Evolutionary conservation across 2,113 vertebrate species (phyloP), one percentile per base, ranked within the genome.

Genomic region (Enhydra lutris): DNA sequence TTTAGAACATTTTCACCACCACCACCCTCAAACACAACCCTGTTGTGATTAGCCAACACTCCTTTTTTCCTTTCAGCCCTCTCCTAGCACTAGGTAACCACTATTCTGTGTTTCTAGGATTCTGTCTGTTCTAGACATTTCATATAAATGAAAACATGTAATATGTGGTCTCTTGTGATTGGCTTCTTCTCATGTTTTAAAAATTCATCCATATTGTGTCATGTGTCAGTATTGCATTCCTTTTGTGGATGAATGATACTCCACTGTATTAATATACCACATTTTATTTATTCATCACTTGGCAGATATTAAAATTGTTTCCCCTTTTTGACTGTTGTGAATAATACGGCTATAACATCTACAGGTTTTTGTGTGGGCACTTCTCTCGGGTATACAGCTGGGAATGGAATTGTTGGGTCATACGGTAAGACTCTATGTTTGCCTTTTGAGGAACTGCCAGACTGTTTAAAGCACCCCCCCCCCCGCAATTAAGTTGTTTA

Each of bases 241-340:
- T 90, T 85, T 94, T 91, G 80, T 93, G 59, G 71, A 13, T 91
- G 18, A 91, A 65, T 96, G 93, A 89, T 97, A 89, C 1, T 88
- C 39, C 42, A 29, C 86, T 78, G 47, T 94, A 55, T 96, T 74
- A 59, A 31, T 83, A 55, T 65, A 29, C 8, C 14, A 31, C 4
- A 4, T 78, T 94, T 94, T 69, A 79, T 82, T 36, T 81, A 8
- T 47, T 96, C 55, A 47, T 89, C 42, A 79, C 29, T 81, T 73
- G 42, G 39, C 59, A 12, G 29, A 31, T 67, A 6, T 80, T 91
- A 91, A 59, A 59, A 13, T 86, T 95, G 45, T 90, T 97, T 91
- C 17, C 18, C 29, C 42, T 78, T 81, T 92, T 95, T 45, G 42
- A 15, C 57, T 78, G 0, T 67, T 63, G 79, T 67, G 47, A 47